Conservation (phyloP, 2,113 vertebrate genomes). For the Centropus bengalensis region DNA sequence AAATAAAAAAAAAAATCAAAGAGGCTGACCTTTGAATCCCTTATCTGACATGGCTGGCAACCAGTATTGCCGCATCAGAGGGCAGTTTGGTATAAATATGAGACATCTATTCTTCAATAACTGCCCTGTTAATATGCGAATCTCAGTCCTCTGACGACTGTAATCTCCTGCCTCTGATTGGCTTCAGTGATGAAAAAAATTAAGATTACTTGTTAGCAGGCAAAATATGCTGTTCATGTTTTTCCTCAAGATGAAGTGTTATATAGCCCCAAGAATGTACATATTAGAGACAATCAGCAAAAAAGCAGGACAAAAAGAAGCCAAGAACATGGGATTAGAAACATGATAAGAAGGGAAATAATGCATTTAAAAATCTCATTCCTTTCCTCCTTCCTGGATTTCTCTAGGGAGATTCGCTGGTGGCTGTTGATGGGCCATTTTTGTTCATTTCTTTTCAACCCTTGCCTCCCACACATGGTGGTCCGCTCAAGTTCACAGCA, state of each 20-base stretch:
- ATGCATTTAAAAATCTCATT: neutral
- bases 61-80: neutral
- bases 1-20: neutral
- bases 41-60: conserved; percentile 9
- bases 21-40: conserved; percentile 11
- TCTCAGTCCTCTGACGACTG: neutral
- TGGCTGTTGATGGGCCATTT: conserved; percentile 6
- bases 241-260: neutral
- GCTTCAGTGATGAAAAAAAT: conserved; percentile 20
- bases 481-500: neutral
- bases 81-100: neutral
- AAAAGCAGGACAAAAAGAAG: neutral
- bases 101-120: conserved; percentile 47
- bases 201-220: conserved; percentile 20
- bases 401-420: neutral
- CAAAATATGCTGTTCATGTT: neutral
- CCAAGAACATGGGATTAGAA: conserved; percentile 27
- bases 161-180: conserved; percentile 17
- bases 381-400: conserved; percentile 2
- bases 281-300: neutral
- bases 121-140: conserved; percentile 49
- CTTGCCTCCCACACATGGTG: neutral
- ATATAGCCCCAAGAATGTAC: neutral
- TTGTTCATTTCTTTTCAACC: neutral
- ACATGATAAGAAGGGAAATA: neutral